Evolutionary conservation across 2,888 invertebrate genomes (phyloP).

Genomic region (Cenopis cana): DNA sequence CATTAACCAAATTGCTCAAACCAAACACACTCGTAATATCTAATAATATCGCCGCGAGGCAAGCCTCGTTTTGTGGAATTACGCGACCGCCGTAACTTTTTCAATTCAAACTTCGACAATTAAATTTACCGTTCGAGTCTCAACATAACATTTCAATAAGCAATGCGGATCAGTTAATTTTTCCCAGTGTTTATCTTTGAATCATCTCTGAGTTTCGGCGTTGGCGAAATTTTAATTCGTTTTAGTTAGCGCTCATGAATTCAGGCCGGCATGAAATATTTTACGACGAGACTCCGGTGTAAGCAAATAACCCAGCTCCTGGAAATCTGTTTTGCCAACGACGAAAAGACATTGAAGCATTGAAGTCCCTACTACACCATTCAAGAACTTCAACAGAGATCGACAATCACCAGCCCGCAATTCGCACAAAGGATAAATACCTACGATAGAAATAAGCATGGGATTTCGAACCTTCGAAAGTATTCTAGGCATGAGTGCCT

Average conservation of each 20-base stretch:
- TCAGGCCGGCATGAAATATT: constrained; percentile 7
- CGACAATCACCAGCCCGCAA: constrained; percentile 24
- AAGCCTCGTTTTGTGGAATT: constrained; percentile 61
- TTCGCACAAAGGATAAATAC: constrained; percentile 62
- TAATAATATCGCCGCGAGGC: constrained; percentile 43
- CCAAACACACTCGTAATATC: constrained; percentile 43
- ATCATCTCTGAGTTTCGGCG: constrained; percentile 44
- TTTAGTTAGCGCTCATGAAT: constrained; percentile 15
- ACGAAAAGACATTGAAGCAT: constrained; percentile 3
- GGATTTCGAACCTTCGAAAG: constrained; percentile 61
- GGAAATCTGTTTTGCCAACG: not conserved
- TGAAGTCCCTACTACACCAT: constrained; percentile 5
- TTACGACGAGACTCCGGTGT: not conserved
- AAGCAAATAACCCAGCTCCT: not conserved
- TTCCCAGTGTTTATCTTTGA: constrained; percentile 53
- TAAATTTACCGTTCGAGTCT: constrained; percentile 76
- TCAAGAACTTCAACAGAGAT: constrained; percentile 11
- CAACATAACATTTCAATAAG: constrained; percentile 79
- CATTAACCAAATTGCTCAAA: constrained; percentile 43
- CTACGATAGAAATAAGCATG: constrained; percentile 63
- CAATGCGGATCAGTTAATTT: constrained; percentile 63
- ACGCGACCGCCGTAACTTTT: constrained; percentile 80
- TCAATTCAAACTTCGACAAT: constrained; percentile 83
- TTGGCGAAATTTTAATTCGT: constrained; percentile 25
- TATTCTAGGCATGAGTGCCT: constrained; percentile 58